Evolutionary conservation across 2,888 invertebrate species (phyloP), one percentile per base, ranked within the genome.

Genomic region (Amiota minor): DNA sequence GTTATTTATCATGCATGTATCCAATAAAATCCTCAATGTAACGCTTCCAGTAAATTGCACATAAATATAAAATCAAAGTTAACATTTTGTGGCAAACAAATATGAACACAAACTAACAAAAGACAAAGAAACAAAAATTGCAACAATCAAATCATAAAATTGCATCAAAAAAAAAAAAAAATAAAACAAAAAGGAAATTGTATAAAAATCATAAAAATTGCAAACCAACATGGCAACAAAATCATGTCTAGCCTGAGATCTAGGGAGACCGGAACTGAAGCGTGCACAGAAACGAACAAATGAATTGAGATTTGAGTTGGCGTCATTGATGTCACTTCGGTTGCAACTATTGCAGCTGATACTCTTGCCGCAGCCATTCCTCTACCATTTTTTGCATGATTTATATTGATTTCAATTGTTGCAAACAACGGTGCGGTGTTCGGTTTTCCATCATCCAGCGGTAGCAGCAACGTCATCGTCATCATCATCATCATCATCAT

Each of bases 401-500:
- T 82, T 83, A 85, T 83, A 76, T 82, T 81, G 82, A 82, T 85
- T 80, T 79, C 82, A 83, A 85, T 82, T 82, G 82, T 81, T 73
- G 82, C 75, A 77, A 84, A 79, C 14, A 16, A 59, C 16, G 59
- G n/a, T 16, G 53, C 53, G 14, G 16, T 16, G 16, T 9, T 53
- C 10, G 53, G 53, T 8, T 14, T 14, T 16, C 53, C 53, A 53
- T n/a, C 16, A 16, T 16, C 53, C 16, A 16, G n/a, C 16, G 14
- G 16, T n/a, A 14, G 16, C 53, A 53, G 53, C 53, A n/a, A 12
- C 35, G 35, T 6, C 35, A 35, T 6, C 35, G 6, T 35, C 35
- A 35, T 35, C 35, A 35, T 35, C 35, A 35, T 35, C 35, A 35
- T 35, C n/a, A 35, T 35, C 35, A 35, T 35, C 35, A 35, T 35